Evolutionary conservation across 2,888 invertebrate species (phyloP).

Genomic region (Abrostola triplasia): DNA sequence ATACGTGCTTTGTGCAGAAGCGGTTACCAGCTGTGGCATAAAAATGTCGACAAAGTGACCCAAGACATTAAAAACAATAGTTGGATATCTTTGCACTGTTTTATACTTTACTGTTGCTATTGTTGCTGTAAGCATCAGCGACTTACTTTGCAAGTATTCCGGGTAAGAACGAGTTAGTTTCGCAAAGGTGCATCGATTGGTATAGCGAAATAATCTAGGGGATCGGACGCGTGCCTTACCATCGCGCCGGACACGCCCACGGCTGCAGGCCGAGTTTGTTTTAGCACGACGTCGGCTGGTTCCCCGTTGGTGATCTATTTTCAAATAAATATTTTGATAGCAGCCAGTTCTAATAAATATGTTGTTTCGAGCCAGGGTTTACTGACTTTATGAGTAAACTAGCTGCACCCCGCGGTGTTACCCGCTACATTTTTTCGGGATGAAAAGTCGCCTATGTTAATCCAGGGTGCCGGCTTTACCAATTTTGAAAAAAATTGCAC

Average conservation of each 20-base stretch:
- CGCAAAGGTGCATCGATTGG: conserved; percentile 55
- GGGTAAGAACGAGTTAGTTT: conserved; percentile 42
- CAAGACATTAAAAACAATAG: no score
- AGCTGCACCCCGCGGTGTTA: no score
- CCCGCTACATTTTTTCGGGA: no score
- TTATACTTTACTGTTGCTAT: neutral
- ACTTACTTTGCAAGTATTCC: conserved; percentile 31
- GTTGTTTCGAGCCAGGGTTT: neutral
- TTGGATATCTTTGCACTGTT: no score
- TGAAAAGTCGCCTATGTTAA: no score
- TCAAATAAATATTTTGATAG: conserved; percentile 8
- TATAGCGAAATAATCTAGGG: conserved; percentile 61
- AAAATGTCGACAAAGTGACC: no score
- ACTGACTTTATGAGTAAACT: no score
- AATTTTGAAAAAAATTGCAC: no score
- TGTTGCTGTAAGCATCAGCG: conserved; percentile 26
- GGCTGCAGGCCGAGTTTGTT: conserved; percentile 80
- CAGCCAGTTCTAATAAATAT: neutral
- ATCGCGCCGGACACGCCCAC: conserved; percentile 71
- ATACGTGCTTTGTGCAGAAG: no score
- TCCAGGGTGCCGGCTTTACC: no score
- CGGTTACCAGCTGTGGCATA: no score
- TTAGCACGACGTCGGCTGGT: conserved; percentile 65
- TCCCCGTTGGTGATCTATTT: conserved; percentile 28
- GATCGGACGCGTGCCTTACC: conserved; percentile 79